Evolutionary conservation across 2,888 invertebrate species (phyloP), one percentile per base, ranked within the genome.

Genomic region (Microchrysa polita): DNA sequence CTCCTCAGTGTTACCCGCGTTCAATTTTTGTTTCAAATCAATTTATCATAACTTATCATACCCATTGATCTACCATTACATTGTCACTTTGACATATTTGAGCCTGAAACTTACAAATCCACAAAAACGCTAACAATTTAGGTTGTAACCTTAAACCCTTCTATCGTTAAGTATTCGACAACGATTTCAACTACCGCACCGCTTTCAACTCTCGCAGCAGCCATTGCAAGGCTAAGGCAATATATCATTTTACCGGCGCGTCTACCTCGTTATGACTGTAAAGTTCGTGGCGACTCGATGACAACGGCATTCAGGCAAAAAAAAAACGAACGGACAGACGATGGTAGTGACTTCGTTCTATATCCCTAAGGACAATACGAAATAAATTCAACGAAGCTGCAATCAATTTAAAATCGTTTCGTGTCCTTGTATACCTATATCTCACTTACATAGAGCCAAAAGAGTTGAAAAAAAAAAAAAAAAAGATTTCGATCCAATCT

Each of bases 91-190:
- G 10, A 59, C 59, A n/a, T 10, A 14, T 20, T 22, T 10, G n/a
- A 59, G 27, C 59, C 59, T n/a, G 27, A 48, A 59, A 22, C 59
- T n/a, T 27, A 59, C 59, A 59, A 59, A 59, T 59, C 22, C n/a
- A n/a, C n/a, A 59, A 59, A 59, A 34, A 34, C 22, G 23, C 23
- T 59, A n/a, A 59, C 59, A 59, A 59, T 59, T 59, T 59, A 18
- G 55, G 20, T 59, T 48, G 48, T 48, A 12, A 48, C 16, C 16
- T 48, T n/a, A 48, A 48, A 12, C 48, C 10, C 4, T n/a, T n/a
- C n/a, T n/a, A n/a, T n/a, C 14, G 48, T n/a, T 48, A 48, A 48
- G 5, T 4, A 48, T 48, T 48, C 48, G 4, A 7, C 27, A 34
- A 48, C 10, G 48, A 10, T 12, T 48, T n/a, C n/a, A n/a, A n/a